Conservation (phyloP, 2,888 invertebrate species). For the Drosophila greeni region DNA sequence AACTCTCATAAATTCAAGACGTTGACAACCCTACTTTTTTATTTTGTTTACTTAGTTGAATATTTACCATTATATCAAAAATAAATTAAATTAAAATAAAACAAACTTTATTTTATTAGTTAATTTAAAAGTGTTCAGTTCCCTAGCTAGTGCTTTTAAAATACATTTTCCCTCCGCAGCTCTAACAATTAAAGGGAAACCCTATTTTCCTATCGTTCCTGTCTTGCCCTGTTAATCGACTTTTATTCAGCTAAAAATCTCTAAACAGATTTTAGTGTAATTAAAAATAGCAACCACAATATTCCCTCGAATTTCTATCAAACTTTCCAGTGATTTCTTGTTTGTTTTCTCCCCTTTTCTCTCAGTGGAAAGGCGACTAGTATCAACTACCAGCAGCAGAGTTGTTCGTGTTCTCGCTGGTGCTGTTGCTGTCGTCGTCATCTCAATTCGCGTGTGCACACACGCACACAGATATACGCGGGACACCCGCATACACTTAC, state of each 20-base stretch:
- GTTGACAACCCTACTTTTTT: no score
- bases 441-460: constrained; percentile 64
- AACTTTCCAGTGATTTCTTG: neutral
- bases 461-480: constrained; percentile 29
- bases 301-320: neutral
- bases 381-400: constrained; percentile 43
- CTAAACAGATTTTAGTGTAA: neutral
- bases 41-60: neutral
- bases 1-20: no score
- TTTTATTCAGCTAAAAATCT: neutral
- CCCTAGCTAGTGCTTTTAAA: neutral
- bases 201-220: neutral
- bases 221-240: neutral
- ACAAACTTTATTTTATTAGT: no score
- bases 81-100: no score
- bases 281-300: neutral
- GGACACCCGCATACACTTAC: constrained; percentile 10
- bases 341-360: neutral
- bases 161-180: neutral
- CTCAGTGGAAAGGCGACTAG: constrained; percentile 26
- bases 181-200: neutral
- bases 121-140: neutral
- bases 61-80: neutral
- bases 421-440: constrained; percentile 55
- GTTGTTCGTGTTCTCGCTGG: constrained; percentile 39